phyloP scores from a whole-genome alignment of 1,140 invertebrate genomes.

The Brachionus manjavacas region DNA sequence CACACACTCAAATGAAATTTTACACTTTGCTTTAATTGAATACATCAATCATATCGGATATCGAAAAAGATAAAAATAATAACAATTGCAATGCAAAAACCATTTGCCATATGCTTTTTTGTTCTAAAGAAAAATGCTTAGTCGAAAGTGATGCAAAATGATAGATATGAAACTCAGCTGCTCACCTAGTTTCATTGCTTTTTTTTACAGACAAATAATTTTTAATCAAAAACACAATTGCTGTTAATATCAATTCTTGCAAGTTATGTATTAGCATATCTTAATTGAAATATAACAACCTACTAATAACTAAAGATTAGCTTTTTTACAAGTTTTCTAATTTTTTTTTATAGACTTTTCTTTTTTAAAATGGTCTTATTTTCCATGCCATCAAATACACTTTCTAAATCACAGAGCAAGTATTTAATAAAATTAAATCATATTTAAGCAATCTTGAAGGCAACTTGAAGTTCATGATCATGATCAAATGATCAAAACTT shows the following conservation, averaged over 20 bases:
- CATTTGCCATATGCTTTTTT: constrained; percentile 23
- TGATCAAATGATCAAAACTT: too few relatives aligned
- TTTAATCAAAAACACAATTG: neutral
- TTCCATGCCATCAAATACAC: too few relatives aligned
- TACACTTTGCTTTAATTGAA: constrained; percentile 24
- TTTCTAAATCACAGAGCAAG: too few relatives aligned
- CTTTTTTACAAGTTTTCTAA: too few relatives aligned
- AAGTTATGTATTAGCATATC: neutral
- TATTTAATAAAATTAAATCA: too few relatives aligned
- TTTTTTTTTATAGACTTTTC: too few relatives aligned
- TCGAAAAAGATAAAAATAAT: neutral
- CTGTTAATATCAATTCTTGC: neutral
- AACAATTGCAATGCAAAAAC: neutral
- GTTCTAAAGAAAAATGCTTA: neutral
- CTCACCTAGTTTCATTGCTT: neutral
- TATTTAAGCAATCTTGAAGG: too few relatives aligned
- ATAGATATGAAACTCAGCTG: neutral
- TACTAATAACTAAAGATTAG: too few relatives aligned
- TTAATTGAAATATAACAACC: too few relatives aligned
- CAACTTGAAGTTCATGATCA: too few relatives aligned
- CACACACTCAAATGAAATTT: constrained; percentile 10
- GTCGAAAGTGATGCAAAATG: neutral
- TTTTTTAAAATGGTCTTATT: too few relatives aligned
- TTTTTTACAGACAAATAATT: neutral
- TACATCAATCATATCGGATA: constrained; percentile 15